A percentile compares a stretch with the other conserved stretches of the same genome.
phyloP scores from a whole-genome alignment of 2,888 invertebrate genomes.

The Sympetrum striolatum region DNA sequence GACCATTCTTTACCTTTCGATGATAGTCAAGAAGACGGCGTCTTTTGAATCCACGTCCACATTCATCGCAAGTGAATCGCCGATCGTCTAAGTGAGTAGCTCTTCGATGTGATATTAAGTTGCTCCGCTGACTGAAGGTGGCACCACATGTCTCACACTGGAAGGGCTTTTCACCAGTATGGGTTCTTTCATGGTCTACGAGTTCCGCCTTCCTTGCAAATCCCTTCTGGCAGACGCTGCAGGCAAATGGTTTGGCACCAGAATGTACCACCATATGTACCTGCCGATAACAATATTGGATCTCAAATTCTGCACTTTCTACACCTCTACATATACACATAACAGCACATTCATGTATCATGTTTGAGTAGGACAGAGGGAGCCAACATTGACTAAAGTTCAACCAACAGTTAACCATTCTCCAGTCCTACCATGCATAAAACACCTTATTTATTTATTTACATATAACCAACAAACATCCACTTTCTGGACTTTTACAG shows the following conservation, averaged over 20 bases:
- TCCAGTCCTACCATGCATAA: too few relatives aligned
- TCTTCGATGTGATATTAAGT: constrained; percentile 79
- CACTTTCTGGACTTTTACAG: too few relatives aligned
- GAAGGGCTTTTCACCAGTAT: constrained; percentile 66
- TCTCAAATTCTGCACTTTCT: neutral
- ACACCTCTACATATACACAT: too few relatives aligned
- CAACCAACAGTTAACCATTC: too few relatives aligned
- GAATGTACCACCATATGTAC: constrained; percentile 81
- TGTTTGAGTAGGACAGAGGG: too few relatives aligned
- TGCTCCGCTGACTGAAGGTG: constrained; percentile 81
- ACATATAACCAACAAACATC: too few relatives aligned
- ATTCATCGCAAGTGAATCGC: constrained; percentile 73
- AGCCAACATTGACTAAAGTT: too few relatives aligned
- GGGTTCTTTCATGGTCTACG: constrained; percentile 79
- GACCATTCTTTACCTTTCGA: constrained; percentile 44
- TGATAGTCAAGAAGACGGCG: constrained; percentile 79
- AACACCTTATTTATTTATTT: too few relatives aligned
- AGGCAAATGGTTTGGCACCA: constrained; percentile 74
- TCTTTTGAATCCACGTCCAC: constrained; percentile 73
- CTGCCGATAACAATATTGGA: neutral
- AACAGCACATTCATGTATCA: too few relatives aligned
- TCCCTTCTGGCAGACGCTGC: constrained; percentile 73
- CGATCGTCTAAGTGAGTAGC: constrained; percentile 79
- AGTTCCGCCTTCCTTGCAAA: constrained; percentile 81
- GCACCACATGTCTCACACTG: constrained; percentile 80